A percentile compares a stretch with the other conserved stretches of the same genome.
Conservation (phyloP, 23 tunicate species). For the Phallusia fumigata region DNA sequence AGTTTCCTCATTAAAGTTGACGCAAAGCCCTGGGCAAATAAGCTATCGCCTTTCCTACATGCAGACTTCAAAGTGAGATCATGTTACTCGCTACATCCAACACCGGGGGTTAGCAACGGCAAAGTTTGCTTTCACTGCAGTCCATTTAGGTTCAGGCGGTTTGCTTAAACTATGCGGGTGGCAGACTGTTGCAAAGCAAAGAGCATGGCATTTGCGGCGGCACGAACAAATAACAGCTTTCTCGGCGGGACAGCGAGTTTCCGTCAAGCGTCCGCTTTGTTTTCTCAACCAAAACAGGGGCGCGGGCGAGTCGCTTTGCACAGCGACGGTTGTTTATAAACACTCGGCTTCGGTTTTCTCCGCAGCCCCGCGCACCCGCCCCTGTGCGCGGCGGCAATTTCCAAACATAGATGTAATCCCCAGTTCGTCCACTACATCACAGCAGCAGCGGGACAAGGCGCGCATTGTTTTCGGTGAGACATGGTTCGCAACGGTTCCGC, state of each 20-base stretch:
- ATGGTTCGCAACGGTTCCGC: slow-evolving; percentile 1
- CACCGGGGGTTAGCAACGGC: too few species aligned
- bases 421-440: not conserved
- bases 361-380: not conserved
- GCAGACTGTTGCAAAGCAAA: too few species aligned
- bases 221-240: too few species aligned
- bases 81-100: too few species aligned
- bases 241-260: not conserved
- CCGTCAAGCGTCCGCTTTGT: not conserved
- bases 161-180: too few species aligned
- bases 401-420: not conserved
- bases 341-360: not conserved
- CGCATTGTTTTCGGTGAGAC: not conserved
- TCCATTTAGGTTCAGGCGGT: too few species aligned
- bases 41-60: too few species aligned
- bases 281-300: not conserved
- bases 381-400: not conserved
- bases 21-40: too few species aligned
- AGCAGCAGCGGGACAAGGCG: not conserved
- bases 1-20: too few species aligned
- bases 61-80: too few species aligned
- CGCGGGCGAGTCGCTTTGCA: not conserved
- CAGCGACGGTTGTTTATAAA: not conserved
- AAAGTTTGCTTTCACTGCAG: too few species aligned
- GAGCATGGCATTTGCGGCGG: too few species aligned